A percentile compares a stretch with the other conserved stretches of the same genome.
phyloP scores from a whole-genome alignment of 2,888 invertebrate genomes.

The Meteorus colon region DNA sequence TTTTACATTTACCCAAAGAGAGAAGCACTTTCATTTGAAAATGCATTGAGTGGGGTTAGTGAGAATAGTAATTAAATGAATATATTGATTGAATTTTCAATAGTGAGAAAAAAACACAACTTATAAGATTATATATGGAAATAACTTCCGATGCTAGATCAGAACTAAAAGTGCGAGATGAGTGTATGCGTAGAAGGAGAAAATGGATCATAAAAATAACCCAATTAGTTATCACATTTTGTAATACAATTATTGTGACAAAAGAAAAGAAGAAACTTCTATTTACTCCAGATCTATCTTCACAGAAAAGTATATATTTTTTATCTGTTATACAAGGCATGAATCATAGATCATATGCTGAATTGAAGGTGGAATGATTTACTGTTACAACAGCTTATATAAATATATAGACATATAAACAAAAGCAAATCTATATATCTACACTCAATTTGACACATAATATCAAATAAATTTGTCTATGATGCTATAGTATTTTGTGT shows the following conservation, averaged over 20 bases:
- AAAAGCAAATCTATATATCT: conserved; percentile 46
- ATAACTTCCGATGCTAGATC: conserved; percentile 48
- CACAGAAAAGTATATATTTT: conserved; percentile 57
- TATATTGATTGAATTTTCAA: conserved; percentile 30
- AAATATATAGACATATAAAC: conserved; percentile 2
- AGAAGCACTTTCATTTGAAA: conserved; percentile 56
- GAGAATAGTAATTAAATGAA: conserved; percentile 53
- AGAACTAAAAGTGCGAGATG: background rate
- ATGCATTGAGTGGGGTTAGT: conserved; percentile 60
- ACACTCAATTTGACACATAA: conserved; percentile 50
- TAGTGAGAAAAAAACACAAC: conserved; percentile 32
- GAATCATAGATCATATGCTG: conserved; percentile 44
- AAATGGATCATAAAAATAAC: conserved; percentile 49
- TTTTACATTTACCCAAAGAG: conserved; percentile 71
- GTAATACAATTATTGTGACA: conserved; percentile 58
- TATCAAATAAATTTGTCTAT: conserved; percentile 24
- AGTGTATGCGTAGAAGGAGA: background rate
- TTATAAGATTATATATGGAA: conserved; percentile 30
- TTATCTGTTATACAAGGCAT: conserved; percentile 51
- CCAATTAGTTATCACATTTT: conserved; percentile 58
- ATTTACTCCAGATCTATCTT: conserved; percentile 57
- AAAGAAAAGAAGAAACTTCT: conserved; percentile 47
- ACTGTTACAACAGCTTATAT: background rate
- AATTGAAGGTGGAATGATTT: conserved; percentile 27
- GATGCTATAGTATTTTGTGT: conserved; percentile 52